Evolutionary conservation across 1,140 invertebrate genomes (phyloP).

Genomic region (Pygmarrhopalites habei): DNA sequence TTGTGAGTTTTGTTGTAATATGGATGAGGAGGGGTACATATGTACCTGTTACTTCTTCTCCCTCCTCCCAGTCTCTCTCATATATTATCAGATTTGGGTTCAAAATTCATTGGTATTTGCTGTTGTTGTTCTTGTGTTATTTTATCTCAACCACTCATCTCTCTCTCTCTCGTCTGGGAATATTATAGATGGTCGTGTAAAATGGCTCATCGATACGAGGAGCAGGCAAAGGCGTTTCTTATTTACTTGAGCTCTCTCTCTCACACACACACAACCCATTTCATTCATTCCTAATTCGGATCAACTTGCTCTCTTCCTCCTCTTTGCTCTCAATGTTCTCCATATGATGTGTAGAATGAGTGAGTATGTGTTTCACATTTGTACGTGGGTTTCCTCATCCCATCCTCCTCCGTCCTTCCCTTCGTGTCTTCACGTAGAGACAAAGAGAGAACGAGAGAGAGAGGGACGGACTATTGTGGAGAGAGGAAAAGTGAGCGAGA

Average conservation of each 20-base stretch:
- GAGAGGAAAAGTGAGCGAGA: not conserved
- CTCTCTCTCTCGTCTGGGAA: no score
- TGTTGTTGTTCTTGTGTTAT: no score
- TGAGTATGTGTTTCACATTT: no score
- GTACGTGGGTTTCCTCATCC: no score
- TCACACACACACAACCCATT: no score
- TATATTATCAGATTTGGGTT: not conserved
- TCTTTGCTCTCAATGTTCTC: not conserved
- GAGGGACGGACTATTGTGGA: no score
- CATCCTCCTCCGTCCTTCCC: no score
- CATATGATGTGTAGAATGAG: not conserved
- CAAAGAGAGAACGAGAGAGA: no score
- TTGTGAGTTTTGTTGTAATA: not conserved
- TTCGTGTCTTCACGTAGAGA: no score
- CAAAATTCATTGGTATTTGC: not conserved
- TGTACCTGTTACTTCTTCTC: no score
- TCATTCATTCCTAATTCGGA: conserved; percentile 28
- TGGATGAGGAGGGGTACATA: no score
- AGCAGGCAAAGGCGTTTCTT: conserved; percentile 21
- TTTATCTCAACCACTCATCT: no score
- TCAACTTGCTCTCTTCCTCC: not conserved
- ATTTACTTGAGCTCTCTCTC: conserved; percentile 20
- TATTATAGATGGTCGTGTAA: conserved; percentile 7
- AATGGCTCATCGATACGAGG: conserved; percentile 15
- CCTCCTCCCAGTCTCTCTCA: not conserved